A percentile compares a stretch with the other conserved stretches of the same genome.
Conservation (phyloP, 2,113 vertebrate species). For the Azemiops feae region DNA sequence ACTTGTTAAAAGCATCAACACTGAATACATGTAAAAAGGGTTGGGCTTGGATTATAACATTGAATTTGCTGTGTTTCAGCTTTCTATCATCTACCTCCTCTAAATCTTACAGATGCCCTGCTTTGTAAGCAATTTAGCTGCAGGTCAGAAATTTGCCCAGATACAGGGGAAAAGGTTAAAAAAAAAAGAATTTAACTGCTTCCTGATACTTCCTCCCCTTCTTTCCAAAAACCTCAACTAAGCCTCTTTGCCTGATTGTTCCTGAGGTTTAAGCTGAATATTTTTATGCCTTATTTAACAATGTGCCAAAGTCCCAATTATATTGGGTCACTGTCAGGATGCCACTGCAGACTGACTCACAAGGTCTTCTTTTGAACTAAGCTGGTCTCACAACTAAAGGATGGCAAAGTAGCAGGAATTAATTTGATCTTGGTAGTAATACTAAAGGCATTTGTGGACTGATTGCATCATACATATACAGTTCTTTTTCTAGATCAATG, state of each 20-base stretch:
- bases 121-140: not conserved
- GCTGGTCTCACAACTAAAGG: not conserved
- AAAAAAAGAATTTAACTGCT: not conserved
- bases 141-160: not conserved
- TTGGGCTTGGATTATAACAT: not conserved
- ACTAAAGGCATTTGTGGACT: not conserved
- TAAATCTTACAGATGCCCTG: not conserved
- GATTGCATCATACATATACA: not conserved
- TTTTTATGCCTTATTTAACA: not conserved
- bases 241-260: not conserved
- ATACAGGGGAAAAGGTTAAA: not conserved
- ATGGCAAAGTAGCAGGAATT: not conserved
- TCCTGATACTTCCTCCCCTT: not conserved
- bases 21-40: not conserved
- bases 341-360: not conserved
- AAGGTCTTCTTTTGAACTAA: not conserved
- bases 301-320: not conserved
- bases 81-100: not conserved
- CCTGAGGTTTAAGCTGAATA: not conserved
- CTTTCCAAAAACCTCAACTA: not conserved
- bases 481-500: not conserved
- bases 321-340: not conserved
- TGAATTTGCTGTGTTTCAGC: not conserved
- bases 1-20: not conserved
- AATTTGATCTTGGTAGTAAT: not conserved